phyloP scores from a whole-genome alignment of 2,888 invertebrate species.

The Chrysolina haemoptera region DNA sequence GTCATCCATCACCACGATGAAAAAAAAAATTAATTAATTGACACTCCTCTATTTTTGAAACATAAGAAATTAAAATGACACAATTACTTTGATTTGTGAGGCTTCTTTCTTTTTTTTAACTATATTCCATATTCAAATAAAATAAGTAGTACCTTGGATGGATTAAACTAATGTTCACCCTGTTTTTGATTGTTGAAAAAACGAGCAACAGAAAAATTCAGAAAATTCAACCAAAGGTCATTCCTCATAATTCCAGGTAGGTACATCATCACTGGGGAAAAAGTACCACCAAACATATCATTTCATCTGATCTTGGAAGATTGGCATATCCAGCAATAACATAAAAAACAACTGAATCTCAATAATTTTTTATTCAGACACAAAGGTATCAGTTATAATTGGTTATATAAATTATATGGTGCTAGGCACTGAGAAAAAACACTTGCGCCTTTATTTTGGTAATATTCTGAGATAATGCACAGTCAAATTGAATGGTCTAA shows the following conservation, averaged over 20 bases:
- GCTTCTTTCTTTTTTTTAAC: no score
- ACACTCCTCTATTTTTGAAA: no score
- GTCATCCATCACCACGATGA: no score
- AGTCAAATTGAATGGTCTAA: neutral
- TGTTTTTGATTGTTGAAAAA: no score
- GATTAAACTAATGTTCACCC: no score
- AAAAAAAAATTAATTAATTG: no score
- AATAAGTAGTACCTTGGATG: no score
- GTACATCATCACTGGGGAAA: neutral
- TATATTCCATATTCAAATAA: no score
- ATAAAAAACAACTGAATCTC: neutral
- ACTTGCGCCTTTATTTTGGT: neutral
- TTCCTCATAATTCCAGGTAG: neutral
- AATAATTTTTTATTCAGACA: slow-evolving; percentile 3
- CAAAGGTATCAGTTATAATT: neutral
- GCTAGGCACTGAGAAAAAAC: slow-evolving; percentile 3
- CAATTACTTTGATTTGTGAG: no score
- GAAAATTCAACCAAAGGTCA: neutral
- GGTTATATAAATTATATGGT: neutral
- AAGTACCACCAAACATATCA: slow-evolving; percentile 1
- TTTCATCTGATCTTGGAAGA: neutral
- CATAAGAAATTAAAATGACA: no score
- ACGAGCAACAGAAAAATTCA: neutral
- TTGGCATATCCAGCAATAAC: slow-evolving; percentile 1
- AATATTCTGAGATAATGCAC: slow-evolving; percentile 7